These are phyloP conservation scores for Corythoichthys haematopterus DNA, from an alignment of 2,113 vertebrate species.

Conservation along the genomic window DNA sequence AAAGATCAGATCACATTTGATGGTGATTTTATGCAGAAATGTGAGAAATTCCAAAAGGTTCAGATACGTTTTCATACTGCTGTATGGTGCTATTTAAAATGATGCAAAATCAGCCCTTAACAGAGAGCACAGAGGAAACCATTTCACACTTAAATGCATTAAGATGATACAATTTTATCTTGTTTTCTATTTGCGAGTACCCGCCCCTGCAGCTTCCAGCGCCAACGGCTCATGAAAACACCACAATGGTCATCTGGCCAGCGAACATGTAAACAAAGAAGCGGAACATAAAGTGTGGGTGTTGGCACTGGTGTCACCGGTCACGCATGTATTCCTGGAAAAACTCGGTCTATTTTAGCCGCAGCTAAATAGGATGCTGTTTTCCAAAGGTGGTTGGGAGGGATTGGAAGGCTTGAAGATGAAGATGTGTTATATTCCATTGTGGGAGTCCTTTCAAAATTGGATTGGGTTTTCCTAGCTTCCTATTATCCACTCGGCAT, in stretches of 20 bases:
- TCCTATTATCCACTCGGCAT: slow-evolving; percentile 2
- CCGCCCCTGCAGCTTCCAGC: background rate
- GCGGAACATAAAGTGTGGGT: slow-evolving; percentile 27
- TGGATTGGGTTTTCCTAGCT: background rate
- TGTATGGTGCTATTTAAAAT: too few relatives aligned
- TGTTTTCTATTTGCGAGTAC: background rate
- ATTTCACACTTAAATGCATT: background rate
- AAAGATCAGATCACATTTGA: too few relatives aligned
- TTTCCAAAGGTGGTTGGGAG: slow-evolving; percentile 19
- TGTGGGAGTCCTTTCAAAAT: background rate
- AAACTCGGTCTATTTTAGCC: slow-evolving; percentile 35
- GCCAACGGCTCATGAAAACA: slow-evolving; percentile 21
- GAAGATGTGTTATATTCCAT: background rate
- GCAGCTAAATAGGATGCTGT: slow-evolving; percentile 31
- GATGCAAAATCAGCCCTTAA: too few relatives aligned
- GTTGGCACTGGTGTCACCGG: slow-evolving; percentile 23
- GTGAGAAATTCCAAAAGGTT: too few relatives aligned
- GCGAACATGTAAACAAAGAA: slow-evolving; percentile 16
- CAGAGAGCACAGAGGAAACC: background rate
- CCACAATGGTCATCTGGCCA: slow-evolving; percentile 27
- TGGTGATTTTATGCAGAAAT: too few relatives aligned
- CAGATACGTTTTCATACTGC: too few relatives aligned
- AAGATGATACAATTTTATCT: background rate
- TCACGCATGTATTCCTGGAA: slow-evolving; percentile 39
- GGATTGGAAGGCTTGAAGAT: slow-evolving; percentile 5